Evolutionary conservation across 2,113 vertebrate species (phyloP), one percentile per base, ranked within the genome.

Genomic region (Clinocottus analis): DNA sequence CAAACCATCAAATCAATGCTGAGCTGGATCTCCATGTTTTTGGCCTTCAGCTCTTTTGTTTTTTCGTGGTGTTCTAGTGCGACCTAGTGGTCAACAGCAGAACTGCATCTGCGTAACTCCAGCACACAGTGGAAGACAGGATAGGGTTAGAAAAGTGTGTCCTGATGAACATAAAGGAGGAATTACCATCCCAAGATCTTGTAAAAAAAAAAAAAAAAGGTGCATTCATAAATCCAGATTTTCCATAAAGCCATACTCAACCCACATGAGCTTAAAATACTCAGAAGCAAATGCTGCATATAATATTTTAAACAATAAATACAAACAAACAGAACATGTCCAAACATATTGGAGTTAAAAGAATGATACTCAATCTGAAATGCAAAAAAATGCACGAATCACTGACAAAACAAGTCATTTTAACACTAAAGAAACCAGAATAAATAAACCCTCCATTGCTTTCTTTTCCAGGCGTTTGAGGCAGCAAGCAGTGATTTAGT

Each of bases 41-140:
- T 4, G 16, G 12, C 35, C 27, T 8, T 19, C 2, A 8, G 1
- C 23, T 63, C 0, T 45, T 23, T 84, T n/a, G n/a, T n/a, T 69
- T 17, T 72, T 29, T 9, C 72, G 67, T 78, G 87, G 86, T 85
- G 80, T 67, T 86, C 63, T 88, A 90, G 74, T 70, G 85, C 79
- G 3, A 56, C 76, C 90, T 72, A 84, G 86, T 75, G 92, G 86
- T 2, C 66, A 39, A 0, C 5, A 1, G 2, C 1, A 1, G 27
- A 80, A 87, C n/a, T 78, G 75, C 77, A 87, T 13, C 39, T 13
- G 2, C 21, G 29, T 1, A 13, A 39, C 29, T 10, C 9, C 33
- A 29, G 61, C 25, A 33, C 33, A 9, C 14, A 33, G n/a, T 23
- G 23, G 31, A 8, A 13, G 12, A 45, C 16, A 12, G 29, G 12